Conservation (phyloP, 2,888 invertebrate genomes). For the Hermaeophaga mercurialis region DNA sequence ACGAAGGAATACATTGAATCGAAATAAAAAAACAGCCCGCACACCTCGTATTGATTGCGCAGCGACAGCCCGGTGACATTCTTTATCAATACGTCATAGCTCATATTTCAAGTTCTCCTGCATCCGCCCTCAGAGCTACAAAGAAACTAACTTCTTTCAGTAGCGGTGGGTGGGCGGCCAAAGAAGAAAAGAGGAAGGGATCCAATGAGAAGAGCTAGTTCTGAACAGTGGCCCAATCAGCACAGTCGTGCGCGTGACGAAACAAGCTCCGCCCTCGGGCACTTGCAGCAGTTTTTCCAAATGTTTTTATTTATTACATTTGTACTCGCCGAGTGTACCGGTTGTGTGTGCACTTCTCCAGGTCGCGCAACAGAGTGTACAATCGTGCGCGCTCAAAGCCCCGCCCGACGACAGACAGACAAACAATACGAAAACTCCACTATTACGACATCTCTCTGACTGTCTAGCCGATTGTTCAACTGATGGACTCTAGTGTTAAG, state of each 20-base stretch:
- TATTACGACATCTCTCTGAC: conserved; percentile 57
- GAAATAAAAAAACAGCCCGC: conserved; percentile 48
- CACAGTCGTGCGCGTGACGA: conserved; percentile 62
- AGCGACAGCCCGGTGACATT: conserved; percentile 72
- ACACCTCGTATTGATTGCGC: conserved; percentile 60
- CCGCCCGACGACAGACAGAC: conserved; percentile 50
- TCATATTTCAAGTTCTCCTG: conserved; percentile 60
- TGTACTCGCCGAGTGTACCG: conserved; percentile 71
- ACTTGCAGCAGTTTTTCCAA: conserved; percentile 61
- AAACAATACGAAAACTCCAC: conserved; percentile 52
- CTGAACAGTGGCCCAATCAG: conserved; percentile 58
- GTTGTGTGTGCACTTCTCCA: conserved; percentile 59
- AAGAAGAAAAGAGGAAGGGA: conserved; percentile 47
- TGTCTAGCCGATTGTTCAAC: conserved; percentile 46
- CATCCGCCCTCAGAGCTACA: conserved; percentile 61
- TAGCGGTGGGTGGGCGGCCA: conserved; percentile 52
- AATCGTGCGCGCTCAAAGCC: conserved; percentile 43
- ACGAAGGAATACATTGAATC: conserved; percentile 43
- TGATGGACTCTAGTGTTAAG: conserved; percentile 41
- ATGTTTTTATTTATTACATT: conserved; percentile 75
- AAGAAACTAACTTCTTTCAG: conserved; percentile 65
- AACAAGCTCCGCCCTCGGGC: conserved; percentile 49
- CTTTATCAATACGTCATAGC: conserved; percentile 66
- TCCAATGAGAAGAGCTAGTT: conserved; percentile 48
- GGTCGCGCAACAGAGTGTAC: conserved; percentile 45